Evolutionary conservation across 2,797 vertebrate species (phyloP), one percentile per base, ranked within the genome.

Genomic region (Coregonus suidteri): DNA sequence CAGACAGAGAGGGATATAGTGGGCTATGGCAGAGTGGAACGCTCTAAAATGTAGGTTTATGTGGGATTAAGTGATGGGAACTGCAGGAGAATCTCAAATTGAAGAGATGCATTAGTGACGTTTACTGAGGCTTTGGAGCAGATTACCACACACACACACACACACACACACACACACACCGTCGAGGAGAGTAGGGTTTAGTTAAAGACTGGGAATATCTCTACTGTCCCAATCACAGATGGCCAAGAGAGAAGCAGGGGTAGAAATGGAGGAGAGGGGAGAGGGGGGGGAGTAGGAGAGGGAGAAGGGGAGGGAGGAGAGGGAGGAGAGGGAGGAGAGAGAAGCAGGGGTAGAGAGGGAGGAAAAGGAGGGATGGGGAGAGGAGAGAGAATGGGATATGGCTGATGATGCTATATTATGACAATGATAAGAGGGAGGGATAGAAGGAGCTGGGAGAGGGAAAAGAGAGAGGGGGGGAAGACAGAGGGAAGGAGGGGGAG

Each of bases 31-130:
- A 59, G 6, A 31, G 89, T 84, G 87, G 83, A 91, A 92, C 91
- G 89, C 84, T 81, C 91, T 93, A 90, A 93, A 94, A 93, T 93
- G 90, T 93, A 92, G 93, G 90, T 94, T 94, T 93, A 92, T 92
- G 88, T 90, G 88, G 92, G 93, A 94, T 94, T 94, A 94, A 86
- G 88, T 35, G 30, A 6, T 18, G 6, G 16, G 31, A 70, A 74
- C 71, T 79, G 75, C 81, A 77, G 59, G 41, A 75, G 90, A 92
- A 91, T 91, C 88, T 83, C 86, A 93, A 94, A 90, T 94, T 93
- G 92, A 94, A 88, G 79, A 54, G 70, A 86, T 94, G 93, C 93
- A 95, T 94, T 94, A 94, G 90, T 89, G 88, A 88, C 93, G 93
- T 94, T 95, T 94, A 93, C 92, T 84, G 90, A 90, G 91, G 93